Evolutionary conservation across 2,888 invertebrate genomes (phyloP), one percentile per base, ranked within the genome.

Genomic region (Drosophila peninsularis): DNA sequence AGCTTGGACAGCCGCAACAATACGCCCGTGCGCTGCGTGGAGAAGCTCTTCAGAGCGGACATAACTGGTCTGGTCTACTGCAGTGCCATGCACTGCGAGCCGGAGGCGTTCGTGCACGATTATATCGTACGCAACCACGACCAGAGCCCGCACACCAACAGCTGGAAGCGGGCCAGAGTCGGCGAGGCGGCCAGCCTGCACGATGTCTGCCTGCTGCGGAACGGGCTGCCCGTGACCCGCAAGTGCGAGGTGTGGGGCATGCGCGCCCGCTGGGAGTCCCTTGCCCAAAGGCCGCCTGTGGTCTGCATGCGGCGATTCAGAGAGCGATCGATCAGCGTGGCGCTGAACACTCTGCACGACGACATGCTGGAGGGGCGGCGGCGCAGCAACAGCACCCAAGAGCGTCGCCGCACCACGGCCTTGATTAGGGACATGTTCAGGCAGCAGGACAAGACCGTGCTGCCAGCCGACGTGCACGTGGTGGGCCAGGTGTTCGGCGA

Each of bases 381-480:
- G 2, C 62, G 47, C 2, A 68, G 68, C 9, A 75, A 68, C 5
- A 52, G 71, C 30, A 68, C 65, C 9, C 66, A 74, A 19, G 69
- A 64, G 11, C 82, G 84, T 0, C 73, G 70, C 1, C 56, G 63
- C 32, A 57, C 78, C 7, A 72, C 81, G 0, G 42, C 62, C 0
- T 21, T 41, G 0, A 69, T 90, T 74, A 58, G 78, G 5, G 54
- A 42, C 0, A 72, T 91, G 54, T 77, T 91, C 14, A 52, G 71
- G 0, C 73, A 80, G 41, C 62, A 50, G 0, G 70, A 85, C 6
- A 75, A 73, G 11, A 80, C 78, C 3, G 90, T 94, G 2, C 93
- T 94, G 67, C 94, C 95, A 1, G 94, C 94, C 7, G 95, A 95
- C 90, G 92, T 95, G 49, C 94, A 94, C 83, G 93, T 94, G 63